phyloP scores from a whole-genome alignment of 2,888 invertebrate species.

The Agonum fuliginosum region DNA sequence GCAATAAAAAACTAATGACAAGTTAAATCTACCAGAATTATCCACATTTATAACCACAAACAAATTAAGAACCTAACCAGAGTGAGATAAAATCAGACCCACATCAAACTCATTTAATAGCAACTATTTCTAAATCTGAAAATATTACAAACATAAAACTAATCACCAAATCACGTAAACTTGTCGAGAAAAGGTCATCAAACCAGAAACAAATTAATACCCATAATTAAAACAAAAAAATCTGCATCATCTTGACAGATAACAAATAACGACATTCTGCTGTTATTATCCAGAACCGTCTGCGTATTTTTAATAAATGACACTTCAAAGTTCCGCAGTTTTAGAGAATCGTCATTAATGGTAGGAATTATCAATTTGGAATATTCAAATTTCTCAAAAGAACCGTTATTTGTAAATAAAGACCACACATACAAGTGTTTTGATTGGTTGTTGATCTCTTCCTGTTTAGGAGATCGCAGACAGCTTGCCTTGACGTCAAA shows the following conservation, averaged over 20 bases:
- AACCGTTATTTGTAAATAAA: conserved; percentile 38
- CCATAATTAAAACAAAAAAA: conserved; percentile 40
- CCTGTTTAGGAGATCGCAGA: conserved; percentile 49
- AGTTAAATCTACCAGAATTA: neutral
- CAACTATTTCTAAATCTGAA: conserved; percentile 22
- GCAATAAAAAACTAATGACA: conserved; percentile 18
- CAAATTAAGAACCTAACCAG: conserved; percentile 5
- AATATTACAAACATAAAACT: conserved; percentile 32
- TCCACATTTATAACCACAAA: conserved; percentile 2
- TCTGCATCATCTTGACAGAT: conserved; percentile 11
- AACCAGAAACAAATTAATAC: conserved; percentile 25
- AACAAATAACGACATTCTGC: conserved; percentile 14
- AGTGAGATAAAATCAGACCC: conserved; percentile 17
- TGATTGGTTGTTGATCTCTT: conserved; percentile 28
- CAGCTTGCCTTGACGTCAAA: conserved; percentile 21
- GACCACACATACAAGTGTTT: conserved; percentile 31
- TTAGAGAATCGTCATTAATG: conserved; percentile 22
- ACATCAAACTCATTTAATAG: conserved; percentile 7
- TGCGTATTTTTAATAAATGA: conserved; percentile 39
- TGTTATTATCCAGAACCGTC: conserved; percentile 11
- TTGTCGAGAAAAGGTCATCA: conserved; percentile 16
- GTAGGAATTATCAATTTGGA: conserved; percentile 27
- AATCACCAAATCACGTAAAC: conserved; percentile 18
- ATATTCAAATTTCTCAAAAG: conserved; percentile 11
- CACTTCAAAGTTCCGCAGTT: conserved; percentile 32